A percentile compares a stretch with the other conserved stretches of the same genome.
phyloP scores from a whole-genome alignment of 2,797 vertebrate species.

The Poeciliopsis infans region DNA sequence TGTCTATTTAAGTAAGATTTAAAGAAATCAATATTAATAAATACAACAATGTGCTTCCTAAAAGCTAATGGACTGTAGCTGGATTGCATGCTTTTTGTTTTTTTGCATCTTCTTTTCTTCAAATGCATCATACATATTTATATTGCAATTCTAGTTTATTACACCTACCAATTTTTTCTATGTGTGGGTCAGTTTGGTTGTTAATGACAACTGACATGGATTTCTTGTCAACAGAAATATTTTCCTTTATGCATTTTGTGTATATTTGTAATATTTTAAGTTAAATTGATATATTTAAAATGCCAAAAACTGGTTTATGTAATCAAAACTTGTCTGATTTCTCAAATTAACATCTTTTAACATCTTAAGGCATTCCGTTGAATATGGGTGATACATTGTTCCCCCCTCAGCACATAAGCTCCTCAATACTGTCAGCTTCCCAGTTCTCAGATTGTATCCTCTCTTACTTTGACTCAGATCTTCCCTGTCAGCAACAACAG shows the following conservation, averaged over 20 bases:
- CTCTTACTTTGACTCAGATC: constrained; percentile 67
- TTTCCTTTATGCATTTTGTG: neutral
- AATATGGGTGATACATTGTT: neutral
- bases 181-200: neutral
- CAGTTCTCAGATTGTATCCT: constrained; percentile 65
- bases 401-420: constrained; percentile 59
- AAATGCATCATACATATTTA: neutral
- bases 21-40: neutral
- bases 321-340: neutral
- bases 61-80: neutral
- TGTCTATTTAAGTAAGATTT: neutral
- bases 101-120: neutral
- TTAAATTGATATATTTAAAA: constrained; percentile 5
- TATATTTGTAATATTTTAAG: constrained; percentile 44
- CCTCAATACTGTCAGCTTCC: constrained; percentile 55
- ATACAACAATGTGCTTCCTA: neutral
- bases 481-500: constrained; percentile 66
- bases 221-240: neutral
- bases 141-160: neutral
- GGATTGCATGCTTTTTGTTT: neutral
- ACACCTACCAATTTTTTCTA: neutral
- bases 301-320: neutral
- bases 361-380: constrained; percentile 3
- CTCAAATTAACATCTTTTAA: constrained; percentile 12
- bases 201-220: neutral